A percentile compares a stretch with the other conserved stretches of the same genome.
phyloP scores from a whole-genome alignment of 1,140 invertebrate genomes.

The Pentalonia nigronervosa region DNA sequence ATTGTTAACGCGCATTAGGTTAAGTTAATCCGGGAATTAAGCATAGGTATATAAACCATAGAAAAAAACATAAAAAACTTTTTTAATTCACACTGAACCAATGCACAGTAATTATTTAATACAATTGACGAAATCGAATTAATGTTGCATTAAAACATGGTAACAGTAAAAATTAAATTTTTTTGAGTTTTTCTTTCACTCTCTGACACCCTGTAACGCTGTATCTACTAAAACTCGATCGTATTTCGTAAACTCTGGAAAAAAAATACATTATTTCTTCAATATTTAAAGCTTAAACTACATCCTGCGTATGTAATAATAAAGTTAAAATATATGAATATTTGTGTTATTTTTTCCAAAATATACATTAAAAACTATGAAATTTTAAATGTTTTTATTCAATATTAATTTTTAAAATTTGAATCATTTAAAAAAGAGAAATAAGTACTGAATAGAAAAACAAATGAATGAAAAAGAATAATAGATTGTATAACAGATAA shows the following conservation, averaged over 20 bases:
- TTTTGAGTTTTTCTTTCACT: neutral
- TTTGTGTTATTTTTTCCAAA: no score
- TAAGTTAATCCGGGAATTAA: neutral
- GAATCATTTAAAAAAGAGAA: no score
- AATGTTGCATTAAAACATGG: neutral
- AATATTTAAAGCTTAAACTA: neutral
- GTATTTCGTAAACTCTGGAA: neutral
- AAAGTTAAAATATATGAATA: no score
- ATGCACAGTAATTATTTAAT: neutral
- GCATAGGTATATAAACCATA: neutral
- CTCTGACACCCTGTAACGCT: neutral
- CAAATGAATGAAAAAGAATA: no score
- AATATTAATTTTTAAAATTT: no score
- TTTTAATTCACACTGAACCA: neutral
- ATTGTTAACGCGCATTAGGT: neutral
- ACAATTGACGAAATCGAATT: neutral
- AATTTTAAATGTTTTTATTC: no score
- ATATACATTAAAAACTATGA: no score
- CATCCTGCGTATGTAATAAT: no score
- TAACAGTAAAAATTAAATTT: neutral
- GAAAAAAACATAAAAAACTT: no score
- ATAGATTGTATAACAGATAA: no score
- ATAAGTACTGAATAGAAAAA: no score
- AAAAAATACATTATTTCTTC: neutral
- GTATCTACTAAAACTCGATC: neutral